phyloP scores from a whole-genome alignment of 2,888 invertebrate species.

The Cephus rjabovi region DNA sequence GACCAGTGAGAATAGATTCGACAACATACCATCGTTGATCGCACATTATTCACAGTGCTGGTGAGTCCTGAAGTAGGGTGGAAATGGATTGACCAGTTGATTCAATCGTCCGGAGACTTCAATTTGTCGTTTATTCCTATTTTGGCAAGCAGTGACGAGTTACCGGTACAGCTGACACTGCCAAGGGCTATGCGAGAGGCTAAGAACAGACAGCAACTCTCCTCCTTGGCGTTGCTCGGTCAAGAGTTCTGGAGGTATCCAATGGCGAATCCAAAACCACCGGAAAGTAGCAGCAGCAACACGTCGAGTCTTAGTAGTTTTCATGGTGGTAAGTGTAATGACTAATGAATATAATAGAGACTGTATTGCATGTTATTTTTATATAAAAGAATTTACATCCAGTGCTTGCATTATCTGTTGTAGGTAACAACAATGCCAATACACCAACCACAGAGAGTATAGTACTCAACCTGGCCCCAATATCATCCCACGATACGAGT shows the following conservation, averaged over 20 bases:
- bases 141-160: conserved; percentile 79
- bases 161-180: conserved; percentile 89
- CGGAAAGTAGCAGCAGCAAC: conserved; percentile 65
- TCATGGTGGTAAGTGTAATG: conserved; percentile 52
- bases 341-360: background rate
- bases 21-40: conserved; percentile 91
- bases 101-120: background rate
- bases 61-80: conserved; percentile 66
- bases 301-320: conserved; percentile 83
- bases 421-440: conserved; percentile 47
- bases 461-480: conserved; percentile 81
- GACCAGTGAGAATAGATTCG: conserved; percentile 93
- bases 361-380: background rate
- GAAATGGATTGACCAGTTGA: background rate
- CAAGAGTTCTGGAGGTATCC: conserved; percentile 88
- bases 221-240: conserved; percentile 89
- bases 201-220: conserved; percentile 89
- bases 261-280: conserved; percentile 78
- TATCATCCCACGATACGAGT: conserved; percentile 60
- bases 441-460: conserved; percentile 67
- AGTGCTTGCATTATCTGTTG: background rate
- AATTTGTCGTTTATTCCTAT: conserved; percentile 47
- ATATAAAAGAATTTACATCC: background rate
- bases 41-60: conserved; percentile 95
- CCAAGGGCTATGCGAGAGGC: conserved; percentile 89